These are phyloP conservation scores for Nomada ferruginata DNA, from an alignment of 2,888 invertebrate species.

Conservation along the genomic window DNA sequence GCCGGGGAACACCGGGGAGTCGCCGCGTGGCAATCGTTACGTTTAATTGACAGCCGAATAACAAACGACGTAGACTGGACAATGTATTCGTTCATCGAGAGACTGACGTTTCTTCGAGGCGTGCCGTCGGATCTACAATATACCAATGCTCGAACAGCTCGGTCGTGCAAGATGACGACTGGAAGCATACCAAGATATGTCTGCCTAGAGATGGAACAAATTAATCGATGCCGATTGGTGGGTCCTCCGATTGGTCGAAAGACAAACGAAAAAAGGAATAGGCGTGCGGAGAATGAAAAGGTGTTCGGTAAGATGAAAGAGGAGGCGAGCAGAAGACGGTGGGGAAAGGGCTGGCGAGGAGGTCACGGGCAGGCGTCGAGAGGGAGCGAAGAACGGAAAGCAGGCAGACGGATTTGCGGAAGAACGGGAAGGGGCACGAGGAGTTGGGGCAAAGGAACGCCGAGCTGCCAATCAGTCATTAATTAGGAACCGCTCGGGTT, in stretches of 20 bases:
- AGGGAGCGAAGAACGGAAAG: constrained; percentile 37
- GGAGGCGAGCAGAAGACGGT: not conserved
- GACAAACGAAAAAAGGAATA: constrained; percentile 25
- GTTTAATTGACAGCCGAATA: constrained; percentile 50
- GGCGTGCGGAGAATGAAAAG: constrained; percentile 6
- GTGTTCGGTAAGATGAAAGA: not conserved
- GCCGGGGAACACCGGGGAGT: not conserved
- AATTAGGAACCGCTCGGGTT: constrained; percentile 78
- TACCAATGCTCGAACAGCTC: not conserved
- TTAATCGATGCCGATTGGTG: constrained; percentile 73
- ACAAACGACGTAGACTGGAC: constrained; percentile 38
- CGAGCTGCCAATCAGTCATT: constrained; percentile 76
- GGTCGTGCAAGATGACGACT: constrained; percentile 13
- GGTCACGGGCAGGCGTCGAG: constrained; percentile 21
- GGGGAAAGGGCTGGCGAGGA: not conserved
- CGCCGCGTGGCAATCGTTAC: constrained; percentile 16
- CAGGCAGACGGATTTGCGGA: constrained; percentile 54
- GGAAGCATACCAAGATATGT: constrained; percentile 34
- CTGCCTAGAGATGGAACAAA: constrained; percentile 61
- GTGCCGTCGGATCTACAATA: not conserved
- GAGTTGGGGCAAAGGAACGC: constrained; percentile 62
- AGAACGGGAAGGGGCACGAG: constrained; percentile 69
- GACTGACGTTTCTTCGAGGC: not conserved
- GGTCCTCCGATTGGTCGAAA: constrained; percentile 61
- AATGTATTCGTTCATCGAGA: constrained; percentile 35